Conservation (phyloP, 2,797 vertebrate genomes). For the Sandelia bainsii region DNA sequence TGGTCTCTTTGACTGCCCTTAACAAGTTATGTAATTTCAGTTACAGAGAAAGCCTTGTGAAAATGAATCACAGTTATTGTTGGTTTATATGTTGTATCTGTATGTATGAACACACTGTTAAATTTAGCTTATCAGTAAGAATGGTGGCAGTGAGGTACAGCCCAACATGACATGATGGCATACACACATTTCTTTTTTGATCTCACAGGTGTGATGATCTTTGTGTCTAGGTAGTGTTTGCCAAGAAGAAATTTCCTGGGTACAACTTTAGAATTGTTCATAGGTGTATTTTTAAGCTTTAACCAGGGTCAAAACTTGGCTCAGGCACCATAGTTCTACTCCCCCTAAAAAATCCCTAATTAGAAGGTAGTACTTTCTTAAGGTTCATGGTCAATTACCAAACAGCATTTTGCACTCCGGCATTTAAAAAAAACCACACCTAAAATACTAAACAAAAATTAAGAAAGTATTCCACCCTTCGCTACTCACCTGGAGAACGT, state of each 20-base stretch:
- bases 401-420: too few species aligned
- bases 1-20: background rate
- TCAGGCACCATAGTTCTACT: too few species aligned
- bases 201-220: too few species aligned
- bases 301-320: background rate
- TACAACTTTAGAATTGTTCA: too few species aligned
- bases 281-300: background rate
- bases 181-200: background rate
- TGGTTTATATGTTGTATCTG: background rate
- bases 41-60: background rate
- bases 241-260: background rate
- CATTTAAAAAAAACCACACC: too few species aligned
- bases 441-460: background rate
- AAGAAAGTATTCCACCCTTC: too few species aligned
- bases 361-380: too few species aligned
- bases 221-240: background rate
- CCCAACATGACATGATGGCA: too few species aligned
- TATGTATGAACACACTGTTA: too few species aligned
- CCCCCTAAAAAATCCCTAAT: too few species aligned
- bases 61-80: background rate
- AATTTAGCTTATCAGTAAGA: background rate
- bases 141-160: background rate
- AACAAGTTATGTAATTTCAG: too few species aligned
- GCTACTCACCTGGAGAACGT: constrained; percentile 92
- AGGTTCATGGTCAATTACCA: too few species aligned